phyloP scores from a whole-genome alignment of 1,140 invertebrate genomes.

The Amyelois transitella region DNA sequence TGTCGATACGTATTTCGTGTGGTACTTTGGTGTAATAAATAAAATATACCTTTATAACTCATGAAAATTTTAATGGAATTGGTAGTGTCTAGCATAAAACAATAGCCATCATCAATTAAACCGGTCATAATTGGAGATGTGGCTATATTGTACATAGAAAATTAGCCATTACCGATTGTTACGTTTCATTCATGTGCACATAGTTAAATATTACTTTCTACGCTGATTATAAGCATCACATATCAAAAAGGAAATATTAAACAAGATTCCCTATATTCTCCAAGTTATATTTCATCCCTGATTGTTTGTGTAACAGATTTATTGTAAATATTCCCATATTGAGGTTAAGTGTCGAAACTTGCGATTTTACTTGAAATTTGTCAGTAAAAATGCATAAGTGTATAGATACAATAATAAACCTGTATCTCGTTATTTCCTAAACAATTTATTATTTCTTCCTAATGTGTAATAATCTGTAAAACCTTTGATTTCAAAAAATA shows the following conservation, averaged over 20 bases:
- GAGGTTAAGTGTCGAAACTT: constrained; percentile 67
- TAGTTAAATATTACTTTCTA: constrained; percentile 24
- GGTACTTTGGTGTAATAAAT: constrained; percentile 38
- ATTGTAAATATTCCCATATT: constrained; percentile 48
- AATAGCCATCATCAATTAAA: constrained; percentile 11
- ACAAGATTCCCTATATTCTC: background rate
- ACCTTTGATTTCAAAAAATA: constrained; percentile 16
- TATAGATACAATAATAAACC: background rate
- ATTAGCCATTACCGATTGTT: constrained; percentile 63
- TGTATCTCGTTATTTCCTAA: background rate
- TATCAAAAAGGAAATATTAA: background rate
- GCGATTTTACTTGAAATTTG: constrained; percentile 24
- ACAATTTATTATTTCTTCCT: background rate
- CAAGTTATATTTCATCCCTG: background rate
- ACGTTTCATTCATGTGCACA: constrained; percentile 63
- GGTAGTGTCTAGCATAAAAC: background rate
- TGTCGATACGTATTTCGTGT: constrained; percentile 72
- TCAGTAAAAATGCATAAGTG: background rate
- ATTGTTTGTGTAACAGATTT: constrained; percentile 12
- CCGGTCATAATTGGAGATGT: constrained; percentile 41
- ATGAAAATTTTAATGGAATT: background rate
- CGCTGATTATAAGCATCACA: constrained; percentile 1
- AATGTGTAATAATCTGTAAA: constrained; percentile 10
- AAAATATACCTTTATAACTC: constrained; percentile 15
- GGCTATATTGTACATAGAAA: constrained; percentile 52